Evolutionary conservation across 2,797 vertebrate genomes (phyloP), one percentile per base, ranked within the genome.

Genomic region (Clarias platycephalus): DNA sequence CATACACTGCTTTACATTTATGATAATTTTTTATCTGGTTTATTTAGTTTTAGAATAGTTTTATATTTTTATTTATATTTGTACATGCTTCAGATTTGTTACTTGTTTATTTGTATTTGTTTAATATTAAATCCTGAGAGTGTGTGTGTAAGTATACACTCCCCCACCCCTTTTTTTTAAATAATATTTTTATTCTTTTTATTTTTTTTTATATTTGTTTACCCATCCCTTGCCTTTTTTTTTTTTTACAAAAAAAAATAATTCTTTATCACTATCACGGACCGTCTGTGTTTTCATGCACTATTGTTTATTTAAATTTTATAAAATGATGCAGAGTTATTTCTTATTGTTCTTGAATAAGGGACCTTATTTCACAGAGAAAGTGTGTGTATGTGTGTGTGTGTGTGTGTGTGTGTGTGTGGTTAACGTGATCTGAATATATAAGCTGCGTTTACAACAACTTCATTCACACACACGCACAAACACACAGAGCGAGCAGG

Each of bases 341-440:
- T 53, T 26, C 26, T 74, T 74, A 26, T 40, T 70, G 6, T 5
- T 12, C 8, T 26, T 22, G 3, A 57, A 75, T 28, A 49, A 75
- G 49, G 26, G 16, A 57, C 26, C 31, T 34, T 31, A 75, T 55
- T 74, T 31, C 44, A 75, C 72, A 9, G 31, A 18, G 66, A 34
- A 18, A 64, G 34, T 70, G 66, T 68, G 66, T 40, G 71, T 74
- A 31, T 68, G 66, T 40, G 71, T 74, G 71, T 74, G 71, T n/a
- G 71, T 37, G 31, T 37, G 31, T 68, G 40, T 72, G 40, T 72
- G 70, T 5, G 40, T 12, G 40, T 15, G 70, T n/a, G 40, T 49
- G 9, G 18, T 1, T 5, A 72, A 49, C 24, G 44, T 57, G 74
- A 76, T 57, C 16, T 31, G 49, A 28, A 76, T 76, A 28, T 31